Base-by-base conservation (phyloP, 2,113 vertebrate genomes). In the Azemiops feae region DNA sequence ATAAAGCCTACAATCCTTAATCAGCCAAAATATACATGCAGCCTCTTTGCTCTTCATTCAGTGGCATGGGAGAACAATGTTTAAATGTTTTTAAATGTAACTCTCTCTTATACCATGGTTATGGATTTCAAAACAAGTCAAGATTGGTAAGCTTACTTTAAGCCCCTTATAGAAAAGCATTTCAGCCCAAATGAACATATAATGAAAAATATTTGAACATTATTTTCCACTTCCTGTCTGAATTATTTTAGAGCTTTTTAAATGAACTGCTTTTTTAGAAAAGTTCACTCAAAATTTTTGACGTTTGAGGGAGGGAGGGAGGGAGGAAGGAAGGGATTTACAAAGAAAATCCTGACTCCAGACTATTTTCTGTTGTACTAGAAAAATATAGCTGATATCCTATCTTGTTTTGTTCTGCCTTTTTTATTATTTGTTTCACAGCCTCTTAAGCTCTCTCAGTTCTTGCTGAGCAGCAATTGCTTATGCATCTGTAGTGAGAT, bases 321-420 rank as follows among this genome's bases (percentile, higher is more conserved):
- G 30, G 30, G 4, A 1, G 60, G 20, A 22, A 57, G 55, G 74
- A 85, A 20, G 14, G 74, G 10, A 30, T 7, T 50, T 45, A 0
- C 0, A 16, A 94, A 1, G n/a, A 89, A 52, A 39, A 87, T 34
- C 74, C 14, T 0, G 0, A 11, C 3, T 57, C 0, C 74, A 85
- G 5, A 3, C 27, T 85, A 25, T 85, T n/a, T 91, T 91, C 57
- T 58, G 43, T 87, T 87, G 16, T 30, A 34, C 10, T 92, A 18
- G 11, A 74, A 34, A 55, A 50, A 39, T 58, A 4, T 39, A 47
- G 52, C 60, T 89, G 20, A 4, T 12, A 87, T 27, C 45, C 43
- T 47, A 30, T 30, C 45, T 47, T 3, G 30, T 54, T 55, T 30
- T 39, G 27, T 55, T 55, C 47, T 30, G 9, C 52, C 50, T 87